Conservation (phyloP, 37 sponge, comb jelly and placozoan species). For the Dysidea cf. avara region DNA sequence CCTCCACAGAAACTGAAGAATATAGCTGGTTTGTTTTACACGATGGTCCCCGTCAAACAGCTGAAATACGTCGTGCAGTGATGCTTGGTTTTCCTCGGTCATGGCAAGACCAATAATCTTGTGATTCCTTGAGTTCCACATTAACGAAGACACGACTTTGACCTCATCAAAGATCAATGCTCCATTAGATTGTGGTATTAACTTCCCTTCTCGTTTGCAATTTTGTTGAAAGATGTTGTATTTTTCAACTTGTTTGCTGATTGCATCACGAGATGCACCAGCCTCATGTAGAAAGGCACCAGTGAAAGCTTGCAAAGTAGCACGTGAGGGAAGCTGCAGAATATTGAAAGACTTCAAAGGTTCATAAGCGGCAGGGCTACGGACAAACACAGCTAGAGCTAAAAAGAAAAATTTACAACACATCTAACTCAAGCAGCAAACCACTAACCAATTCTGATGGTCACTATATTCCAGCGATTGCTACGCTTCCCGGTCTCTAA, state of each 20-base stretch:
- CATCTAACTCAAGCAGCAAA: not conserved
- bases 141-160: not conserved
- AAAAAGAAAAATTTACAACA: not conserved
- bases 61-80: not conserved
- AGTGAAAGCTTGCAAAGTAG: conserved; percentile 12
- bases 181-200: not conserved
- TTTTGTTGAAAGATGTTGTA: too few relatives aligned
- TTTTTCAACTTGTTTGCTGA: too few relatives aligned
- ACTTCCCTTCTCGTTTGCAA: not conserved
- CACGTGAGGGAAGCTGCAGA: conserved; percentile 5
- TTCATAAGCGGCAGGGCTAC: conserved; percentile 12
- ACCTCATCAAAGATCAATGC: conserved; percentile 11
- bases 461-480: conserved; percentile 9
- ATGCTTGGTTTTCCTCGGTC: not conserved
- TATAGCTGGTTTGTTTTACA: not conserved
- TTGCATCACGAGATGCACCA: not conserved
- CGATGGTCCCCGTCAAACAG: not conserved
- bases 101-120: not conserved
- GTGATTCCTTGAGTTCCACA: not conserved
- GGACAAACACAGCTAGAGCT: too few relatives aligned
- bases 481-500: not conserved
- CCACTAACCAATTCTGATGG: not conserved
- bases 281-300: conserved; percentile 6
- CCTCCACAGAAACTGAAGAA: conserved; percentile 18
- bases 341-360: conserved; percentile 7